Base-by-base conservation (phyloP, 2,888 invertebrate species). In the Hypomecis atomaria region DNA sequence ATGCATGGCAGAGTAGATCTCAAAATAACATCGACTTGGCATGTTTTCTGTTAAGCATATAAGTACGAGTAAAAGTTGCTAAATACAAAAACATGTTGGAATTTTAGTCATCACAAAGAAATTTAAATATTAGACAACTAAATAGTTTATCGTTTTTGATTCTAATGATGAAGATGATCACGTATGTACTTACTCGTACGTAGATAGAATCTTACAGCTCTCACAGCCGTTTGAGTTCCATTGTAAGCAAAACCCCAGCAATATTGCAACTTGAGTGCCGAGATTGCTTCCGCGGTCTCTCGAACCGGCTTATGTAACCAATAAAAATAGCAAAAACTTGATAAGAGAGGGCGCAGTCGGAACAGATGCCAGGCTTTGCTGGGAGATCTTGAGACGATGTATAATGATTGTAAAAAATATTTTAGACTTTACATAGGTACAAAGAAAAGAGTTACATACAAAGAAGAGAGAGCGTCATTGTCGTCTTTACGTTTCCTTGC, bases 241-340 rank as follows among this genome's bases (percentile, higher is more conserved):
- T 69, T 70, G 71, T 71, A 61, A 57, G 60, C 60, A 65, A 57
- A 53, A 61, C 48, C 56, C 65, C 62, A 76, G 82, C 82, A 84
- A 84, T 89, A 88, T 88, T 85, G 83, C 78, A 78, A 78, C 75
- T 78, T 76, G 76, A 84, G 78, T 65, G 65, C 73, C 62, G 73
- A 71, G 79, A 81, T 82, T 77, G 80, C 77, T 75, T 73, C 70
- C 71, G 70, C 77, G 76, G 62, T 78, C 84, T 79, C 86, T 88
- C 77, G 78, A 83, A 81, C 71, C 75, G 78, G 73, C 84, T 86
- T 84, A 87, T 85, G 84, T 79, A 72, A 79, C 81, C 84, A 84
- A 88, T 89, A 84, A 87, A 82, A 85, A 85, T 78, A 78, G 78
- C 78, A 77, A 78, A 82, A 83, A 82, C 78, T 79, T 57, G 37